A percentile compares a stretch with the other conserved stretches of the same genome.
phyloP scores from a whole-genome alignment of 1,140 invertebrate genomes.

The Drosophila aff. region DNA sequence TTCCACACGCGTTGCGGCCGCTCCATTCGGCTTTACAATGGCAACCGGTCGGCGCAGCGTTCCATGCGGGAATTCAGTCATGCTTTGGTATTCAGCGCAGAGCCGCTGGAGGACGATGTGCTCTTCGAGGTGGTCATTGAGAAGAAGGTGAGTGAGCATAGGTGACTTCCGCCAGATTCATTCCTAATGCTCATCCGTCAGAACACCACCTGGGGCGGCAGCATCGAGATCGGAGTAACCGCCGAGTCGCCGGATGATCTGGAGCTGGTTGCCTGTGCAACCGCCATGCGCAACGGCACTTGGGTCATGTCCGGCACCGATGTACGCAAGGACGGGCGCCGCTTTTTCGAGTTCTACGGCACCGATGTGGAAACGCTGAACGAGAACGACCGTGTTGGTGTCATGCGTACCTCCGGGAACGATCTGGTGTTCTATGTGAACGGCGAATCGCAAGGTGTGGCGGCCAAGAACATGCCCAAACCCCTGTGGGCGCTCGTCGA shows the following conservation, averaged over 20 bases:
- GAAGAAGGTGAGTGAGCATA: constrained; percentile 89
- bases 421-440: constrained; percentile 96
- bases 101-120: constrained; percentile 92
- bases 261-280: constrained; percentile 93
- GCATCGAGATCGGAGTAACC: constrained; percentile 96
- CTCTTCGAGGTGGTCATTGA: constrained; percentile 96
- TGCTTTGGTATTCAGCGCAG: constrained; percentile 93
- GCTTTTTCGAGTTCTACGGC: constrained; percentile 93
- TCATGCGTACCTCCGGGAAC: constrained; percentile 92
- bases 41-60: constrained; percentile 91
- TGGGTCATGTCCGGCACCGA: constrained; percentile 96
- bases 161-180: background rate
- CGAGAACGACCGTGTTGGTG: constrained; percentile 94
- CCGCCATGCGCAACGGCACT: constrained; percentile 92
- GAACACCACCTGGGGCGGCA: constrained; percentile 95
- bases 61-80: constrained; percentile 93
- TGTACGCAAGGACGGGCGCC: constrained; percentile 93
- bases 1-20: constrained; percentile 94
- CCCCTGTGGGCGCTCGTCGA: constrained; percentile 94
- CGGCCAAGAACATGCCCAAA: constrained; percentile 91
- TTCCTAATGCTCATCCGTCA: constrained; percentile 59
- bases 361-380: constrained; percentile 92
- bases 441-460: constrained; percentile 94
- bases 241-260: constrained; percentile 92
- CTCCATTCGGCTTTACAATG: constrained; percentile 92